phyloP scores from a whole-genome alignment of 2,888 invertebrate genomes.

The Drosophila phalerata region DNA sequence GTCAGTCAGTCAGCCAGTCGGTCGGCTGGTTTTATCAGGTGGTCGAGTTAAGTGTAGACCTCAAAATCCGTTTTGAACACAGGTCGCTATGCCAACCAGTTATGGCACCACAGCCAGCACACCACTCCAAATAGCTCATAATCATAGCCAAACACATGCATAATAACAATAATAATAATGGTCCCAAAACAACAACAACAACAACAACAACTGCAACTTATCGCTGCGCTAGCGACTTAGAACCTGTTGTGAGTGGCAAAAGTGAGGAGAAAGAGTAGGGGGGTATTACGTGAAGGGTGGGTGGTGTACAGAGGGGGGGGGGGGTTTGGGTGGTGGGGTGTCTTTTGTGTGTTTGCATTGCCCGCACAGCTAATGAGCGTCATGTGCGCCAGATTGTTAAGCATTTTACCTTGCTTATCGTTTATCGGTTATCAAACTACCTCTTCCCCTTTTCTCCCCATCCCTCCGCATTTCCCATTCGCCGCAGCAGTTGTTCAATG shows the following conservation, averaged over 20 bases:
- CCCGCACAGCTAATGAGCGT: conserved; percentile 39
- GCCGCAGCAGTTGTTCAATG: conserved; percentile 34
- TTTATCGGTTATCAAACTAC: conserved; percentile 42
- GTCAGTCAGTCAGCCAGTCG: neutral
- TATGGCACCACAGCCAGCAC: conserved; percentile 16
- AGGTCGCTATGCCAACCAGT: conserved; percentile 18
- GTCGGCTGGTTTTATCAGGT: conserved; percentile 20
- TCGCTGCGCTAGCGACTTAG: conserved; percentile 33
- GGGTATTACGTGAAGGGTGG: neutral
- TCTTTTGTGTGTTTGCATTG: conserved; percentile 9
- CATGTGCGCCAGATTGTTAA: conserved; percentile 40
- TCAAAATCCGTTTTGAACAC: conserved; percentile 1
- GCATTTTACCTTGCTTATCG: conserved; percentile 36
- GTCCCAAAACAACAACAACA: conserved; percentile 13
- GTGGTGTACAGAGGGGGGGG: neutral
- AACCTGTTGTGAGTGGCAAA: neutral
- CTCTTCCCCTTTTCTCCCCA: neutral
- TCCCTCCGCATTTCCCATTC: neutral
- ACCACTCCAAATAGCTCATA: conserved; percentile 14
- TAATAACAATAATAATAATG: conserved; percentile 34
- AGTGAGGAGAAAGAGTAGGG: neutral
- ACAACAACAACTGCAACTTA: conserved; percentile 45
- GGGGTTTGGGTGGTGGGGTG: neutral
- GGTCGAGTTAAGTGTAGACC: neutral
- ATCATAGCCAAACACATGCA: conserved; percentile 37